These are phyloP conservation scores for Camelus dromedarius DNA, from an alignment of 2,113 vertebrate genomes.

Conservation along the genomic window DNA sequence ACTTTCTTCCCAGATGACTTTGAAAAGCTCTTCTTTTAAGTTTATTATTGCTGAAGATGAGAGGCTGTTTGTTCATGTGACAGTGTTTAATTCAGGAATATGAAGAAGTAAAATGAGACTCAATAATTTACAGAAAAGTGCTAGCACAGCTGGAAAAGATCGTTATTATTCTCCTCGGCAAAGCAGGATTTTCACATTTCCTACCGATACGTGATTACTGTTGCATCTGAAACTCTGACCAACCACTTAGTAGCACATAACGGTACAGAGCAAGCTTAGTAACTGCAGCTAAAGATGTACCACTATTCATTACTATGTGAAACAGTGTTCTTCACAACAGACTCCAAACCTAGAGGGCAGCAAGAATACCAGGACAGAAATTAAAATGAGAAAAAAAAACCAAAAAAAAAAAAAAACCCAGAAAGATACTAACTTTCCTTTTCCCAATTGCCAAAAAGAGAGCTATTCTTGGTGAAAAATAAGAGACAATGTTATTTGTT, in stretches of 20 bases:
- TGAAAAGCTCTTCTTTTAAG: conserved; percentile 23
- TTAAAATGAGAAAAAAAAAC: too few relatives aligned
- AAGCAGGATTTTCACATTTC: not conserved
- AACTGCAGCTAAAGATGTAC: fast-evolving
- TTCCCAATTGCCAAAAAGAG: not conserved
- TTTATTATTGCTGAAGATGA: not conserved
- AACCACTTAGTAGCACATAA: fast-evolving
- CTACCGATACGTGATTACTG: fast-evolving
- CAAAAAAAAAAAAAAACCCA: not conserved
- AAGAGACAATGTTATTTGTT: not conserved
- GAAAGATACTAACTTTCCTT: not conserved
- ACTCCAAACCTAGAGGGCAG: not conserved
- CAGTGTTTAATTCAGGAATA: not conserved
- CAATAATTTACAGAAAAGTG: not conserved
- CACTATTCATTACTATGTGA: not conserved
- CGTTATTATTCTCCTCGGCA: conserved; percentile 46
- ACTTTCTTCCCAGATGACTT: not conserved
- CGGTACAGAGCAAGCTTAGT: not conserved
- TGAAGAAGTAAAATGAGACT: conserved; percentile 35
- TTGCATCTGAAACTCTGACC: not conserved
- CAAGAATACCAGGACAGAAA: not conserved
- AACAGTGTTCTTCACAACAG: fast-evolving
- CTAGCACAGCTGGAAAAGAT: not conserved
- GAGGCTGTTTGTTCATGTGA: not conserved
- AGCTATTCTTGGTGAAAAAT: not conserved